Conservation (phyloP, 2,113 vertebrate genomes). For the Stomatorhinus ivindoensis region DNA sequence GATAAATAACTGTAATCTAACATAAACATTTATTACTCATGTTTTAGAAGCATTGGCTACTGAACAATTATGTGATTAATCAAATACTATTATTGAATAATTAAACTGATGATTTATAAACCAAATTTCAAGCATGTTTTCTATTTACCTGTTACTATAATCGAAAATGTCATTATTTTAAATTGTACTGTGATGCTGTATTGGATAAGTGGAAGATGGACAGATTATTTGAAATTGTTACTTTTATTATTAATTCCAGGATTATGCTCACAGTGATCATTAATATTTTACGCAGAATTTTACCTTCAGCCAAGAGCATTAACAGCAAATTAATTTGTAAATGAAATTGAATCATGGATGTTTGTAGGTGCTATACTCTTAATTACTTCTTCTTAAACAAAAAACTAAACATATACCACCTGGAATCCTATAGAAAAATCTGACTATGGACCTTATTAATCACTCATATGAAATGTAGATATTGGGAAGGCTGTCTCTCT, state of each 20-base stretch:
- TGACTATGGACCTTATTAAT: neutral
- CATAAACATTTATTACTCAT: neutral
- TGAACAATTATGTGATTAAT: neutral
- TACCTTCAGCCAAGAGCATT: neutral
- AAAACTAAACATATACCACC: neutral
- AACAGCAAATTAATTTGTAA: neutral
- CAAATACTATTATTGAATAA: neutral
- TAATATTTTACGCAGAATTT: neutral
- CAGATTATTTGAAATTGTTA: neutral
- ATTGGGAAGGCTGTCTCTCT: neutral
- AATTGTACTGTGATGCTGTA: neutral
- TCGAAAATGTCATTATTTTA: neutral
- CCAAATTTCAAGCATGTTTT: neutral
- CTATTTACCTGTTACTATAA: neutral
- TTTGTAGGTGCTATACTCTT: neutral
- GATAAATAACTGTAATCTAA: neutral
- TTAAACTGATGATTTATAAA: neutral
- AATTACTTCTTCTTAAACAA: neutral
- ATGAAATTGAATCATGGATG: neutral
- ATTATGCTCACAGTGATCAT: neutral
- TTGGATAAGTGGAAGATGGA: neutral
- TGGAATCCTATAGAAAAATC: neutral
- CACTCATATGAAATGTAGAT: neutral
- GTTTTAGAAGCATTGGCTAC: neutral
- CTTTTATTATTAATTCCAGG: neutral